Conservation (phyloP, 2,797 vertebrate genomes). For the Odontamblyopus rebecca region DNA sequence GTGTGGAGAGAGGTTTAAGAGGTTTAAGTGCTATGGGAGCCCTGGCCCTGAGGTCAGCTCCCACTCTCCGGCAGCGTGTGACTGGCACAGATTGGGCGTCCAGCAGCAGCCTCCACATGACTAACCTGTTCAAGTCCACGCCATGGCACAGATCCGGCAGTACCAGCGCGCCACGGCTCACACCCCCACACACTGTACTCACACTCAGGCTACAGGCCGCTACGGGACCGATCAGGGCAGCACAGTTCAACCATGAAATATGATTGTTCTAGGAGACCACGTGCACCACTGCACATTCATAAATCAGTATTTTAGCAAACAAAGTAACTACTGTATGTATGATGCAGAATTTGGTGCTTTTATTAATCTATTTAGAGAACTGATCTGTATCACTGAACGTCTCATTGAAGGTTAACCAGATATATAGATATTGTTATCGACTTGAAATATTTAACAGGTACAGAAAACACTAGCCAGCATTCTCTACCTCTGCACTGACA, state of each 20-base stretch:
- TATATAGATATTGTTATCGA: too few species aligned
- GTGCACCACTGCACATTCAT: neutral
- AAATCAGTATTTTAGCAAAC: too few species aligned
- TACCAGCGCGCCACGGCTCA: conserved; percentile 67
- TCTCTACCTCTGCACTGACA: too few species aligned
- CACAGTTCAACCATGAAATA: conserved; percentile 29
- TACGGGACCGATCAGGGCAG: conserved; percentile 40
- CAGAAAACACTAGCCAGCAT: too few species aligned
- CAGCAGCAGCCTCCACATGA: conserved; percentile 74
- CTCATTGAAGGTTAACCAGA: too few species aligned
- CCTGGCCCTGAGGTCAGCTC: conserved; percentile 76
- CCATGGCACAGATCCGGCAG: conserved; percentile 77
- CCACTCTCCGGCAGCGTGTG: conserved; percentile 79
- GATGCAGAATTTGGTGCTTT: too few species aligned
- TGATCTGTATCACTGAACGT: too few species aligned
- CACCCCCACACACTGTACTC: conserved; percentile 59
- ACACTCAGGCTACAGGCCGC: conserved; percentile 55
- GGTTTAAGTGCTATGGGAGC: conserved; percentile 80
- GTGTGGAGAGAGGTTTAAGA: conserved; percentile 73
- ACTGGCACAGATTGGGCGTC: conserved; percentile 80
- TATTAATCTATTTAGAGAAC: too few species aligned
- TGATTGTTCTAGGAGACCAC: conserved; percentile 17
- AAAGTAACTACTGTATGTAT: too few species aligned
- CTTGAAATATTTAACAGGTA: too few species aligned
- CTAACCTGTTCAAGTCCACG: conserved; percentile 76